A percentile compares a stretch with the other conserved stretches of the same genome.
phyloP scores from a whole-genome alignment of 2,797 vertebrate genomes.

The Anguilla pacifica region DNA sequence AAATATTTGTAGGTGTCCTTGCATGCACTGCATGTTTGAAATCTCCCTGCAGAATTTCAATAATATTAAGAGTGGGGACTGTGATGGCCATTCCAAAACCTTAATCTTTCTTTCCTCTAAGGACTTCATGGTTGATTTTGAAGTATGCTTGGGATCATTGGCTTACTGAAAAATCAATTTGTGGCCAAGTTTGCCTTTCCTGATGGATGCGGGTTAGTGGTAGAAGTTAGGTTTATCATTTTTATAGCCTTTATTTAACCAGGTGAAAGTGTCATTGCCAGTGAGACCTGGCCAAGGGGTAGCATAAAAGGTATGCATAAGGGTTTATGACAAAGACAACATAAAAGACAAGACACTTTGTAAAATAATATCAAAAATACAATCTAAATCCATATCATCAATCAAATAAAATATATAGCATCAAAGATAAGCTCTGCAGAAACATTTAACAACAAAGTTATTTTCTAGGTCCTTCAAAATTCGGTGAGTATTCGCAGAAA shows the following conservation, averaged over 20 bases:
- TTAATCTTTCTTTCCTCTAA: neutral
- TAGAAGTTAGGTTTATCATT: neutral
- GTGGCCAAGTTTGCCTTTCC: neutral
- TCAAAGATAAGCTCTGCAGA: neutral
- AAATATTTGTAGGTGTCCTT: neutral
- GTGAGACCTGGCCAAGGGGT: neutral
- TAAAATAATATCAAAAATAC: neutral
- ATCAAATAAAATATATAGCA: neutral
- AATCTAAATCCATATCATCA: neutral
- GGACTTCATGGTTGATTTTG: slow-evolving; percentile 2
- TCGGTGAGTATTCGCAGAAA: neutral
- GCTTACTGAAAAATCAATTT: neutral
- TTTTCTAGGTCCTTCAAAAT: neutral
- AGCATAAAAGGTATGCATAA: neutral
- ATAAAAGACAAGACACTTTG: neutral
- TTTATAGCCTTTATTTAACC: neutral
- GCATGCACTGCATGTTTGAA: neutral
- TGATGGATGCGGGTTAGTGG: neutral
- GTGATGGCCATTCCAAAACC: neutral
- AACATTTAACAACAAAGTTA: neutral
- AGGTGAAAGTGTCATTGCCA: neutral
- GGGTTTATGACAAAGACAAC: neutral
- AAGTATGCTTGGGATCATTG: neutral
- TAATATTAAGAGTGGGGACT: neutral
- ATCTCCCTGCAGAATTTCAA: slow-evolving; percentile 1